Base-by-base conservation (phyloP, 2,113 vertebrate species). In the Upupa epops region DNA sequence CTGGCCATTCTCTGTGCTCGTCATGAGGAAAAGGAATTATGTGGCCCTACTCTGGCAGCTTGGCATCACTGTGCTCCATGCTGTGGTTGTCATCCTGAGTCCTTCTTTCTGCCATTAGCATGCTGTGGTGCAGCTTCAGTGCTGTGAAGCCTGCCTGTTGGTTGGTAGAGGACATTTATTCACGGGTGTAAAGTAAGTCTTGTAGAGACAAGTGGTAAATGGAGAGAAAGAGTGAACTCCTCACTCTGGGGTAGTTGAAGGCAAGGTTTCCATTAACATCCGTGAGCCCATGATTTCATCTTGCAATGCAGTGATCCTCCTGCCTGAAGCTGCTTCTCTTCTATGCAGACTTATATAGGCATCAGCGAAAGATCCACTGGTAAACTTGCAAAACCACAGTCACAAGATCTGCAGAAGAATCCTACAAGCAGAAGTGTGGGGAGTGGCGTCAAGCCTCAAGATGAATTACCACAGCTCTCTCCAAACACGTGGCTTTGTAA, bases 1-100 rank as follows among this genome's bases (percentile, higher is more conserved):
- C 89, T 92, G 81, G 92, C 92, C 52, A 83, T 89, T 87, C 37
- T 76, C 48, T 76, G 77, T 79, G 32, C 93, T 83, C 80, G 51
- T 90, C 93, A 71, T 2, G 17, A 82, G 63, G 55, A 75, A 49
- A 13, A 48, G 45, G 73, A 89, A 78, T 78, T 19, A n/a, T 7
- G 8, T 73, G 68, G 42, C 13, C 64, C 42, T 3, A 4, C 48
- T 83, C n/a, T 1, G 3, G 21, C 5, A 1, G 59, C 86, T 87
- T 5, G 1, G 29, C 59, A 37, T 70, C 82, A n/a, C 82, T 76
- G 66, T 1, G 0, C 64, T 76, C 55, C 9, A 1, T 0, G 1
- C 81, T 86, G 85, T 74, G 83, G 75, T 74, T 37, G 22, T 77
- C 69, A n/a, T 42, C 64, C 59, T 45, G 55, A 15, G 2, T 72